Base-by-base conservation (phyloP, 2,113 vertebrate species). In the Dolichallabes microphthalmus region DNA sequence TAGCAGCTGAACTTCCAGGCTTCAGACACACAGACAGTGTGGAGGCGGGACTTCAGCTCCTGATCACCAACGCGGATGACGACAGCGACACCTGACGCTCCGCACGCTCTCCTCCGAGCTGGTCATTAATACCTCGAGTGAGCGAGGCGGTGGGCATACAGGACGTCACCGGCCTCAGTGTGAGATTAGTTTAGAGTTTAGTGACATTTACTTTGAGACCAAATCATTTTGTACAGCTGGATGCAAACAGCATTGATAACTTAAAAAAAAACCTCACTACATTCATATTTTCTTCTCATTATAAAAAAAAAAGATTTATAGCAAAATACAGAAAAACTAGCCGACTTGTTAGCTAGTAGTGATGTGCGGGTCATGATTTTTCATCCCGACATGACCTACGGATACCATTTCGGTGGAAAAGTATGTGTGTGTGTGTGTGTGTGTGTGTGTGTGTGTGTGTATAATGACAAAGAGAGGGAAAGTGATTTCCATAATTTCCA, bases 1-100 rank as follows among this genome's bases (percentile, higher is more conserved):
- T 92, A 1, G 86, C 90, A 5, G 93, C 94, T 2, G 91, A 94
- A 27, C 92, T 95, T 63, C 88, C 93, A 35, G 93, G 58, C 61
- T 58, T 95, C 82, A 90, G 77, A 66, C 85, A 90, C 60, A 85
- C 88, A 3, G 86, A 94, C 88, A 91, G 75, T 4, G 78, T 94
- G 25, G 93, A 94, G 8, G 91, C 88, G 1, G 92, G 93, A 0
- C 88, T 94, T n/a, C 92, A 92, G 73, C 82, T 84, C 66, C 88
- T 90, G 19, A 86, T 84, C 0, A 85, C 52, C 30, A 82, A 66
- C 71, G 79, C 75, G 9, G 45, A 89, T 20, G 52, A 52, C 58
- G 84, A 90, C 30, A 88, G 87, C 88, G 77, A 57, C n/a, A 14
- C 30, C 73, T 45, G 45, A 45, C 45, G 0, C 45, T 8, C 45